Conservation (phyloP, 2,113 vertebrate genomes). For the Lanius ludovicianus region DNA sequence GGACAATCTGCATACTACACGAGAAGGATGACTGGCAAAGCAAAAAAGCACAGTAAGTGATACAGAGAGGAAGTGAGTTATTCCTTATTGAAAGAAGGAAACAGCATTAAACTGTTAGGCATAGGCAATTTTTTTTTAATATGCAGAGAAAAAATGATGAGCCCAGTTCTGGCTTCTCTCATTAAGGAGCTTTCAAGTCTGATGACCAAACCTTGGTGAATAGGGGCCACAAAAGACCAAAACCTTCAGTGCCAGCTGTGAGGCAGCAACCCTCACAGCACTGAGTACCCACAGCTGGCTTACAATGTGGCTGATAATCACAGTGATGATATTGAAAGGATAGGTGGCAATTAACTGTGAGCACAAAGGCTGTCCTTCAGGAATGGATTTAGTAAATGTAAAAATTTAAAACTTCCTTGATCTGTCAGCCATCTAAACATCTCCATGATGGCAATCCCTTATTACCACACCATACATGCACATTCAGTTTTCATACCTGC, state of each 20-base stretch:
- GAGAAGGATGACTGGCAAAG: not conserved
- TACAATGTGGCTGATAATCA: not conserved
- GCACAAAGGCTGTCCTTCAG: not conserved
- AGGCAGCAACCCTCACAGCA: fast-evolving
- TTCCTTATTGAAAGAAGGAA: not conserved
- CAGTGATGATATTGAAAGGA: not conserved
- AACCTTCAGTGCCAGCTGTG: not conserved
- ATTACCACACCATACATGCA: not conserved
- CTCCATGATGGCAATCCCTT: not conserved
- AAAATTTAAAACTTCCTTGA: not conserved
- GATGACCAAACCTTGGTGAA: not conserved
- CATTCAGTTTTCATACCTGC: not conserved
- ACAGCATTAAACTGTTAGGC: not conserved
- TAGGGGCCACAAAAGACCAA: not conserved
- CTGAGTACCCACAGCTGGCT: not conserved
- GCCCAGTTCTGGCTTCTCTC: not conserved
- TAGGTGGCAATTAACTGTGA: not conserved
- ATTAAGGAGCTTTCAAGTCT: not conserved
- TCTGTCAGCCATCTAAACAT: not conserved
- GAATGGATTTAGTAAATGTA: not conserved
- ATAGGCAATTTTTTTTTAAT: not conserved
- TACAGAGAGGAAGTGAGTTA: not conserved
- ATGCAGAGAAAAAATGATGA: not conserved
- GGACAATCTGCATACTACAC: not conserved
- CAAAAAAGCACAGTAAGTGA: not conserved